phyloP scores from a whole-genome alignment of 2,113 vertebrate genomes.

The Channa maculata region DNA sequence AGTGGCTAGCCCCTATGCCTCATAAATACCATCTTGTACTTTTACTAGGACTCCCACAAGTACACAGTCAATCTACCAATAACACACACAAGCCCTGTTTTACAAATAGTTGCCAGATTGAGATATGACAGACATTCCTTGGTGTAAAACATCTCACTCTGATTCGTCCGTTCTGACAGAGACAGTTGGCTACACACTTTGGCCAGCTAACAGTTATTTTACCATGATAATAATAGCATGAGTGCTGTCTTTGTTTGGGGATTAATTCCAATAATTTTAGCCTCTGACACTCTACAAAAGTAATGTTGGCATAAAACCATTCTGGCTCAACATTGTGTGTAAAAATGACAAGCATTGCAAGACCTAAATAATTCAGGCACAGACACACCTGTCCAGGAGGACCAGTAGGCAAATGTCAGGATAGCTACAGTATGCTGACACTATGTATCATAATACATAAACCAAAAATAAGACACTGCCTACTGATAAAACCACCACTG shows the following conservation, averaged over 20 bases:
- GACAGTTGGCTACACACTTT: background rate
- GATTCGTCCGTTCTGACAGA: background rate
- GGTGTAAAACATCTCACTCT: background rate
- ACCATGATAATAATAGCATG: background rate
- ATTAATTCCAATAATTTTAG: background rate
- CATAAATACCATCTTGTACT: too few species aligned
- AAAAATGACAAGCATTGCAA: background rate
- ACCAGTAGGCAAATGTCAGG: background rate
- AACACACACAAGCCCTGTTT: too few species aligned
- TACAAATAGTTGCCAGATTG: too few species aligned
- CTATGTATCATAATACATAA: background rate
- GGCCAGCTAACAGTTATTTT: background rate
- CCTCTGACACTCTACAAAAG: background rate
- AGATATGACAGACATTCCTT: background rate
- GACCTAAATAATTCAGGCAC: background rate
- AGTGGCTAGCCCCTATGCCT: too few species aligned
- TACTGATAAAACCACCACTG: background rate
- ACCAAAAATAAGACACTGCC: background rate
- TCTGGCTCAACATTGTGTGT: too few species aligned
- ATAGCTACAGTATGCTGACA: background rate
- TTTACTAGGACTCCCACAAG: too few species aligned
- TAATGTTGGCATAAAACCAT: background rate
- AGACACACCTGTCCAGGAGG: background rate
- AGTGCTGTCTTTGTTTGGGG: background rate
- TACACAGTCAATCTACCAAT: too few species aligned